Evolutionary conservation across 2,797 vertebrate species (phyloP).

Genomic region (Mus caroli): DNA sequence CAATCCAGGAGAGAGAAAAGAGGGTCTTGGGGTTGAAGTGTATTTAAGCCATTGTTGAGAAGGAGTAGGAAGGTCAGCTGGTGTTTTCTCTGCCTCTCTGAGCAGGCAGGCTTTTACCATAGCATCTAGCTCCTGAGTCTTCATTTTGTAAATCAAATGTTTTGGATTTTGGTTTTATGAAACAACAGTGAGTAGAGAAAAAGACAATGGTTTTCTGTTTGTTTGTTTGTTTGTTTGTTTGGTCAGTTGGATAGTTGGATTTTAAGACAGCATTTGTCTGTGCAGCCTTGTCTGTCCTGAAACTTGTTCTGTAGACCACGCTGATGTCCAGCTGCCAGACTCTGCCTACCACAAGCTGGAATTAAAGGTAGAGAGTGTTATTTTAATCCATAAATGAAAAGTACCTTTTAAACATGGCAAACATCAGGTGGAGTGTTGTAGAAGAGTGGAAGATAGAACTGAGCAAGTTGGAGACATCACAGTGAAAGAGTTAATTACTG

Average conservation of each 20-base stretch:
- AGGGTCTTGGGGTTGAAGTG: too few species aligned
- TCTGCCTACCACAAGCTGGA: not conserved
- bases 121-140: not conserved
- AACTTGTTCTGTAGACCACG: not conserved
- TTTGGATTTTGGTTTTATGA: not conserved
- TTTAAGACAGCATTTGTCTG: not conserved
- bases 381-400: not conserved
- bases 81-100: too few species aligned
- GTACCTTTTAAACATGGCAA: not conserved
- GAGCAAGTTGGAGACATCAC: not conserved
- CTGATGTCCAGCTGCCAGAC: not conserved
- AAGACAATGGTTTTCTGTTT: not conserved
- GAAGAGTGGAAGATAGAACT: not conserved
- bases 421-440: not conserved
- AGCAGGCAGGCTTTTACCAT: not conserved
- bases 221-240: not conserved
- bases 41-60: too few species aligned
- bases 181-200: not conserved
- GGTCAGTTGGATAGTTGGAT: not conserved
- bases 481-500: too few species aligned
- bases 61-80: too few species aligned
- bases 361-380: not conserved
- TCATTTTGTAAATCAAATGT: not conserved
- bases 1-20: too few species aligned
- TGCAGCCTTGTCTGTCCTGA: not conserved